Evolutionary conservation across 2,888 invertebrate species (phyloP), one percentile per base, ranked within the genome.

Genomic region (Drosophila infuscata): DNA sequence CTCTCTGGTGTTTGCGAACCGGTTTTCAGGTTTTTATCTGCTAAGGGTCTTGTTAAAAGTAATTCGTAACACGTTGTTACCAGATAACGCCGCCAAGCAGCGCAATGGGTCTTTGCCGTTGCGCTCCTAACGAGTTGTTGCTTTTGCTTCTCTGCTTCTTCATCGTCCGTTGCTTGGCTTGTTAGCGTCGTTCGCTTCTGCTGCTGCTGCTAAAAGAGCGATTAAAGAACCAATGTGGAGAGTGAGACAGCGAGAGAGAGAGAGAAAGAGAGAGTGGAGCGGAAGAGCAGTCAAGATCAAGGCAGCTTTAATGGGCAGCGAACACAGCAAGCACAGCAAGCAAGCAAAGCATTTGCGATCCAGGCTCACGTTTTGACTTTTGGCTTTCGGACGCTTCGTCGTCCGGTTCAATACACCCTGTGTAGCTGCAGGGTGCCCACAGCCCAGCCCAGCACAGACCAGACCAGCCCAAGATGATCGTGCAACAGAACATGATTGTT

Each of bases 1-100:
- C 56, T 70, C 43, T n/a, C n/a, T 60, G n/a, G 29, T 54, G 48
- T 51, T 35, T 53, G 58, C 59, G 32, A 64, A 81, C 90, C 84
- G 89, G 90, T 87, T 83, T 83, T 77, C 62, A 74, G 78, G 77
- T 81, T 89, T 81, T 91, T 91, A 91, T 92, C 92, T 91, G 85
- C 90, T 92, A 92, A 92, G 91, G 91, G 91, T 89, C 92, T 92
- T 92, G 91, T 92, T 92, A 92, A 92, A 92, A 89, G 91, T 92
- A 92, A 92, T 92, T 92, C 91, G 91, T 92, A 92, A 92, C 92
- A 92, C 92, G 92, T 92, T 92, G 92, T 92, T 92, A 91, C 91
- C 88, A 92, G 91, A 92, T 92, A 92, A 92, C 88, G 91, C 90
- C 80, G 88, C 81, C 76, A 62, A 57, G 75, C 76, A 64, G 33